Evolutionary conservation across 1,140 invertebrate species (phyloP).

Genomic region (Pogonognathellus flavescens): DNA sequence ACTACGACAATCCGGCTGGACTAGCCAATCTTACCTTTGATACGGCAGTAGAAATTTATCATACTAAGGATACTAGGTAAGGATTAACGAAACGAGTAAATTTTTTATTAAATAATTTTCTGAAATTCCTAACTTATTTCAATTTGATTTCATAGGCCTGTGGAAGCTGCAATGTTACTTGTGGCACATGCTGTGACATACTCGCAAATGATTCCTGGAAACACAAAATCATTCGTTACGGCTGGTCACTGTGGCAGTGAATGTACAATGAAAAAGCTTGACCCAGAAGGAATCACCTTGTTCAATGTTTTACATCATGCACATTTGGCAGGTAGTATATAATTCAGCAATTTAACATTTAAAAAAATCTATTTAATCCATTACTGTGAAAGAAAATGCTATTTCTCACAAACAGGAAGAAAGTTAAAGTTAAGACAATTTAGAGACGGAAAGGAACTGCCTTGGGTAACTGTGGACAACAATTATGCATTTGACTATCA

Average conservation of each 20-base stretch:
- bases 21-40: too few relatives aligned
- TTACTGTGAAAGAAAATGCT: background rate
- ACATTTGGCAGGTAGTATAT: constrained; percentile 51
- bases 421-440: constrained; percentile 78
- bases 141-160: background rate
- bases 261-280: constrained; percentile 7
- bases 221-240: background rate
- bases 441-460: constrained; percentile 75
- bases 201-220: constrained; percentile 50
- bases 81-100: too few relatives aligned
- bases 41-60: too few relatives aligned
- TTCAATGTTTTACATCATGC: constrained; percentile 58
- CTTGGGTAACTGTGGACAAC: constrained; percentile 77
- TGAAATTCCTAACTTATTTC: background rate
- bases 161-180: constrained; percentile 49
- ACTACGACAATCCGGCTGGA: too few relatives aligned
- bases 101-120: too few relatives aligned
- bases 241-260: constrained; percentile 54
- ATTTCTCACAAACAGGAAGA: constrained; percentile 71
- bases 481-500: constrained; percentile 80
- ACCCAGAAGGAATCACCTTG: constrained; percentile 44
- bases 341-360: background rate
- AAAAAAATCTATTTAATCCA: background rate
- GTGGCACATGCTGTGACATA: background rate
- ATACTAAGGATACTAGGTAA: too few relatives aligned